phyloP scores from a whole-genome alignment of 2,888 invertebrate genomes.

The Eristalis arbustorum region DNA sequence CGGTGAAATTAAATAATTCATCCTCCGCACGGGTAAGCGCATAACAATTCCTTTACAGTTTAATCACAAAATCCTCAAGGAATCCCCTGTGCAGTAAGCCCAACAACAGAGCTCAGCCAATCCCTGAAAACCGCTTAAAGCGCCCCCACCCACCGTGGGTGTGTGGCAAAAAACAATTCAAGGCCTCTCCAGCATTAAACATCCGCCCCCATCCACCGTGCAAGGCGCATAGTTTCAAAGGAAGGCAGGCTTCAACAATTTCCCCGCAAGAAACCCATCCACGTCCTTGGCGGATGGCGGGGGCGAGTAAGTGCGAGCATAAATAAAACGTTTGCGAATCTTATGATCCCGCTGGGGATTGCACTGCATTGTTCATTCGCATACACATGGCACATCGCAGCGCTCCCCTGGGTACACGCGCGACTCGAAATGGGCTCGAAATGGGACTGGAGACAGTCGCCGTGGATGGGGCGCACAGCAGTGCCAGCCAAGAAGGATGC shows the following conservation, averaged over 20 bases:
- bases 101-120: conserved; percentile 25
- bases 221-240: not conserved
- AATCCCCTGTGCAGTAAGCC: conserved; percentile 8
- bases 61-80: conserved; percentile 34
- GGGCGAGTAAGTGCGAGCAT: conserved; percentile 45
- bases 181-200: conserved; percentile 4
- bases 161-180: conserved; percentile 32
- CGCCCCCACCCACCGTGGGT: not conserved
- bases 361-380: conserved; percentile 55
- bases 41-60: conserved; percentile 32
- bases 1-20: conserved; percentile 23
- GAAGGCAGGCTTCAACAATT: conserved; percentile 8
- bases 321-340: conserved; percentile 67
- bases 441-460: not conserved
- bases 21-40: not conserved
- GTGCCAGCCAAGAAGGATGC: conserved; percentile 11
- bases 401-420: conserved; percentile 27
- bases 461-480: not conserved
- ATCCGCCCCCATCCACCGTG: not conserved
- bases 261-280: not conserved
- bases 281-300: not conserved
- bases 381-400: conserved; percentile 18
- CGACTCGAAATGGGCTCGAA: not conserved
- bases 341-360: conserved; percentile 62
- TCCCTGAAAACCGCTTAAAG: conserved; percentile 34